Base-by-base conservation (phyloP, 2,888 invertebrate species). In the Drosophila neotestacea region DNA sequence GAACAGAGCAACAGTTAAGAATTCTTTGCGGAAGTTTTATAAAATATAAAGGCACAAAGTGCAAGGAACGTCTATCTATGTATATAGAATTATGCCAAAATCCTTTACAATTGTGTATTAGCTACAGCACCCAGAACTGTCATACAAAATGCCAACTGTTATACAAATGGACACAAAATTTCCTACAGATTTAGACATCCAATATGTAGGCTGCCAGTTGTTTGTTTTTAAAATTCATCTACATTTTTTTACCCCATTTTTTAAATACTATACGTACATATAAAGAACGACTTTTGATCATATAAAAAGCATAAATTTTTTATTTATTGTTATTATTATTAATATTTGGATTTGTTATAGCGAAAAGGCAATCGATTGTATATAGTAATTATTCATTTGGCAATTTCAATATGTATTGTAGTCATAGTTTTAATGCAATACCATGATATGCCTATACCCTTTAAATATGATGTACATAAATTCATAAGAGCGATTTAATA, bases 91-190 rank as follows among this genome's bases (percentile, higher is more conserved):
- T 41, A 22, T 22, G 41, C 22, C 41, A 42, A 42, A 22, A 22
- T 42, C 22, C 42, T 4, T 10, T 22, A 16, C 16, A 16, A 41
- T 41, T 10, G 42, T 42, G 42, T 42, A 42, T 22, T 10, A 9
- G 9, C 16, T 44, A 44, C 22, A 22, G n/a, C 11, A 11, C 11
- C 7, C 28, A 34, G 27, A 34, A 58, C 51, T 70, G 51, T 75
- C 46, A 60, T 70, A 63, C 59, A 47, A 69, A 60, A 60, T 61
- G 60, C 58, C 60, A 71, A 65, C 61, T 71, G 72, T 74, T 77
- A 65, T 77, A 74, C 41, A 48, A 63, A 10, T 41, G 16, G 47
- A 42, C 38, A 59, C 6, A 11, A 27, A 39, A 27, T 13, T 11
- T 22, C 38, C 51, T 48, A 41, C 46, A 32, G 22, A 39, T 44